phyloP scores from a whole-genome alignment of 2,888 invertebrate genomes.

The Drosophila sordidula region DNA sequence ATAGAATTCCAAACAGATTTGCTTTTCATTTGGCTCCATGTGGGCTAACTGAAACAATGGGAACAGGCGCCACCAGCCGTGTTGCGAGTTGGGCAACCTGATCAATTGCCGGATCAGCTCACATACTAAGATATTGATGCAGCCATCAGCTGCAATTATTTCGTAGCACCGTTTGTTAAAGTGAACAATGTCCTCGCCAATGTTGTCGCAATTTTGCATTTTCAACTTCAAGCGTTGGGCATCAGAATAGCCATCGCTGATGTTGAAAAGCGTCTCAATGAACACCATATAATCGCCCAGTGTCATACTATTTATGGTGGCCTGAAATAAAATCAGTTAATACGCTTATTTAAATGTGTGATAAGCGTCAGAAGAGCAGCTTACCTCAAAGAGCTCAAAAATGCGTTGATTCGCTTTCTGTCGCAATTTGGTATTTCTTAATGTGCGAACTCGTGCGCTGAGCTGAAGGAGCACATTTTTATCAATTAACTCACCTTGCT shows the following conservation, averaged over 20 bases:
- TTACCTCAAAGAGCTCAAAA: constrained; percentile 41
- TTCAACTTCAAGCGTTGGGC: constrained; percentile 40
- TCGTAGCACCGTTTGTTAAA: constrained; percentile 57
- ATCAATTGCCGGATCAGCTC: constrained; percentile 33
- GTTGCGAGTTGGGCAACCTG: constrained; percentile 38
- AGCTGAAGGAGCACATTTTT: constrained; percentile 61
- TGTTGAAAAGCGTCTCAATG: constrained; percentile 73
- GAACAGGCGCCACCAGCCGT: constrained; percentile 67
- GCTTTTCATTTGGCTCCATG: background rate
- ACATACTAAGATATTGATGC: background rate
- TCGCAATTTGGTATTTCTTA: constrained; percentile 71
- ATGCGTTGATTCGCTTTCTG: constrained; percentile 13
- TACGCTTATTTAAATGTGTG: background rate
- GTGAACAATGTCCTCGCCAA: constrained; percentile 2
- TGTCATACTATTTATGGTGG: constrained; percentile 53
- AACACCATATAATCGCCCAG: constrained; percentile 72
- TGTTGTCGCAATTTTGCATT: constrained; percentile 25
- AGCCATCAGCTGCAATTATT: constrained; percentile 15
- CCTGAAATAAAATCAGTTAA: constrained; percentile 6
- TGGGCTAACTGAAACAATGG: constrained; percentile 36
- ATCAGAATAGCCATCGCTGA: constrained; percentile 45
- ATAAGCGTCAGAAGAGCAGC: background rate
- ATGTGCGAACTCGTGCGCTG: constrained; percentile 60
- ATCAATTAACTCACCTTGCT: constrained; percentile 1
- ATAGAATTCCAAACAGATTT: constrained; percentile 40